A percentile compares a stretch with the other conserved stretches of the same genome.
phyloP scores from a whole-genome alignment of 2,113 vertebrate species.

The Cettia cetti region DNA sequence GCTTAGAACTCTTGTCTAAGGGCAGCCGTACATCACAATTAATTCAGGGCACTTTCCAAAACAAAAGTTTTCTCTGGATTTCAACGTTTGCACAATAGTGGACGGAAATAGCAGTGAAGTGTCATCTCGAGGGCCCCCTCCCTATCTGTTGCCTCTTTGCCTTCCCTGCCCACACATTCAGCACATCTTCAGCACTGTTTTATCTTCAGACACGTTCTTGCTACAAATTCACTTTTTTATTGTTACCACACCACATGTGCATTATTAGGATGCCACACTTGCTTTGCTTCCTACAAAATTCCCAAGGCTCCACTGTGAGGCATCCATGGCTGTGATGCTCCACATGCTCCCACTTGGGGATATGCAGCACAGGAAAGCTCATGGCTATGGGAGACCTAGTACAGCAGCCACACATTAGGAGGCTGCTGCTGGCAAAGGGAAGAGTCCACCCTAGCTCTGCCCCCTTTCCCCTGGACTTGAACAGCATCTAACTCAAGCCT shows the following conservation, averaged over 20 bases:
- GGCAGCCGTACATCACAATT: constrained; percentile 8
- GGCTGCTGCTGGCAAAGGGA: background rate
- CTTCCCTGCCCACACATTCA: background rate
- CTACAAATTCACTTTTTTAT: background rate
- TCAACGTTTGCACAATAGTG: background rate
- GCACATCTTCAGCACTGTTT: background rate
- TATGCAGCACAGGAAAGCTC: background rate
- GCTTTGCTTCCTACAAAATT: background rate
- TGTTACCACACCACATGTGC: background rate
- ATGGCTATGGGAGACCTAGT: background rate
- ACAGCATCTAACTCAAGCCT: background rate
- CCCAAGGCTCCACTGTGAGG: background rate
- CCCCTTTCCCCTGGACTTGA: background rate
- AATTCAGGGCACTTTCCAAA: background rate
- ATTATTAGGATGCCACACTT: background rate
- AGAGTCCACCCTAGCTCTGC: background rate
- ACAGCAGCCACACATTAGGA: background rate
- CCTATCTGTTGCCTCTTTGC: background rate
- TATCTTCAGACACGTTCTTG: background rate
- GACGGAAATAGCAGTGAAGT: background rate
- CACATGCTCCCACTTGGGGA: rapidly evolving
- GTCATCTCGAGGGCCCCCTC: background rate
- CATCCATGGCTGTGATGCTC: background rate
- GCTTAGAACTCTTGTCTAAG: background rate
- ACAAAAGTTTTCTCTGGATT: constrained; percentile 10